Conservation (phyloP, 2,888 invertebrate genomes). For the Fragum sueziense region DNA sequence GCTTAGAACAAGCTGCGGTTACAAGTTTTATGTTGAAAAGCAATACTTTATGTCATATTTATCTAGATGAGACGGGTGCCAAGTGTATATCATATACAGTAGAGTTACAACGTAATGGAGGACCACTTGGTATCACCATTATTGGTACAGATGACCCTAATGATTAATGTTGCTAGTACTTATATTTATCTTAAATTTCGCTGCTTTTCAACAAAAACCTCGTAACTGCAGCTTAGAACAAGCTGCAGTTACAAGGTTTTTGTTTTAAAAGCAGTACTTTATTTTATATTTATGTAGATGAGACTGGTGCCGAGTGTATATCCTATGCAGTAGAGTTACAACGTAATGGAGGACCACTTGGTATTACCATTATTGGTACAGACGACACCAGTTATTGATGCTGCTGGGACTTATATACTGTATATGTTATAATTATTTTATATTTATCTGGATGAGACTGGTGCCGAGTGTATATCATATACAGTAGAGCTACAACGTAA, state of each 20-base stretch:
- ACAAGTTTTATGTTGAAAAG: too few relatives aligned
- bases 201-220: too few relatives aligned
- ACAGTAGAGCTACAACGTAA: slow-evolving; percentile 87
- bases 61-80: slow-evolving; percentile 70
- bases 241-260: too few relatives aligned
- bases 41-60: too few relatives aligned
- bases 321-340: slow-evolving; percentile 87
- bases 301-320: slow-evolving; percentile 78
- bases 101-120: slow-evolving; percentile 87
- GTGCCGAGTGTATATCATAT: slow-evolving; percentile 83
- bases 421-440: too few relatives aligned
- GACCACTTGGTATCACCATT: slow-evolving; percentile 92
- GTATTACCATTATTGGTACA: slow-evolving; percentile 94
- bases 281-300: slow-evolving; percentile 59
- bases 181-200: too few relatives aligned
- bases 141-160: slow-evolving; percentile 94
- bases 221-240: too few relatives aligned
- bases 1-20: too few relatives aligned
- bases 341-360: slow-evolving; percentile 90
- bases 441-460: slow-evolving; percentile 73
- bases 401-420: slow-evolving; percentile 91
- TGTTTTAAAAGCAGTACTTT: too few relatives aligned
- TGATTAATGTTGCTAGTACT: too few relatives aligned
- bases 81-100: slow-evolving; percentile 85
- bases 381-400: slow-evolving; percentile 92